Conservation (phyloP, 37 sponge, comb jelly and placozoan genomes). For the Eunapius fragilis region DNA sequence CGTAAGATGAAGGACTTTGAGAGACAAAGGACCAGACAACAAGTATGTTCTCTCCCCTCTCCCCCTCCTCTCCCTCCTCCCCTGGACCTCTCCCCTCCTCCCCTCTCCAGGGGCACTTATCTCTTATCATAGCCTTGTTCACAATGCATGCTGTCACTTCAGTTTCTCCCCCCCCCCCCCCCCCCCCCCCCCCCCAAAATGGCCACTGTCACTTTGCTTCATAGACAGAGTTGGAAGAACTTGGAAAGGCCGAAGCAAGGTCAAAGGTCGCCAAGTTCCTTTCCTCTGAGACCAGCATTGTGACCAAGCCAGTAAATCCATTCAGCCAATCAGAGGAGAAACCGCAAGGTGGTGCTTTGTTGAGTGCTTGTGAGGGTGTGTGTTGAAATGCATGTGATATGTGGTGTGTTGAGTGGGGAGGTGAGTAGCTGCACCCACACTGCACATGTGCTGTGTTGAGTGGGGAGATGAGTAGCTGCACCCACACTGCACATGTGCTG, state of each 20-base stretch:
- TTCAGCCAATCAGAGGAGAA: conserved; percentile 16
- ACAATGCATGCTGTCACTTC: too few species aligned
- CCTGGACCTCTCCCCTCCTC: too few species aligned
- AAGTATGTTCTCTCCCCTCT: conserved; percentile 27
- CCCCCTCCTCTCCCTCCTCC: too few species aligned
- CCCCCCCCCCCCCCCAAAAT: too few species aligned
- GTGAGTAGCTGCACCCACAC: too few species aligned
- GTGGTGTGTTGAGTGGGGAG: too few species aligned
- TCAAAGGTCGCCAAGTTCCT: conserved; percentile 64
- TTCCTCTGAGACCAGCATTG: conserved; percentile 55
- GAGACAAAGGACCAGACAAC: conserved; percentile 74
- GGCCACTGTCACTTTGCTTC: background rate
- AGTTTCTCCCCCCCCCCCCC: too few species aligned
- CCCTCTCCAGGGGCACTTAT: too few species aligned
- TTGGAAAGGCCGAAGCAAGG: conserved; percentile 45
- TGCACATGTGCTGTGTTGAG: too few species aligned
- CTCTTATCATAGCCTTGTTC: too few species aligned
- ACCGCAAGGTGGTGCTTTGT: background rate
- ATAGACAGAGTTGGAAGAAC: conserved; percentile 57
- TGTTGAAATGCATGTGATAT: background rate
- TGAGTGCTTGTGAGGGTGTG: background rate
- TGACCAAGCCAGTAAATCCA: conserved; percentile 45
- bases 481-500: too few species aligned
- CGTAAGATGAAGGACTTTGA: conserved; percentile 85
- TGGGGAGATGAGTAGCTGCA: too few species aligned